Evolutionary conservation across 2,113 vertebrate species (phyloP).

Genomic region (Muntiacus reevesi): DNA sequence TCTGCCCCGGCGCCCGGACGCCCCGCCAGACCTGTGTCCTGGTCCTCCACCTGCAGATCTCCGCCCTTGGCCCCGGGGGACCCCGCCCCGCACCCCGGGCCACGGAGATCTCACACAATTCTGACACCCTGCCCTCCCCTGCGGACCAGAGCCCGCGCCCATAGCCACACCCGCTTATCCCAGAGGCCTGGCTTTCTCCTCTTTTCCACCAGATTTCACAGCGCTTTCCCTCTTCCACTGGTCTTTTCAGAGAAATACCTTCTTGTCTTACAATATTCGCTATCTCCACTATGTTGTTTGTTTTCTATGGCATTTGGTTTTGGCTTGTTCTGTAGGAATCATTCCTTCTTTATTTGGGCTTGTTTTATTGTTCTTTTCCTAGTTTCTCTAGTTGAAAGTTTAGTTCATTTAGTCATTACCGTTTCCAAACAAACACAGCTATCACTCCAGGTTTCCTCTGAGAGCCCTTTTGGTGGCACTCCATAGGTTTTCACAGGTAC

Average conservation of each 20-base stretch:
- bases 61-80: not conserved
- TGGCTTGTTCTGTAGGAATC: not conserved
- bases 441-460: not conserved
- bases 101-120: accelerated
- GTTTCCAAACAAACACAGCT: not conserved
- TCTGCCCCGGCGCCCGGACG: not conserved
- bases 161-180: accelerated
- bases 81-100: not conserved
- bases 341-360: not conserved
- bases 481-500: not conserved
- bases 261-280: accelerated
- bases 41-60: too few species aligned
- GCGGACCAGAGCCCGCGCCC: not conserved
- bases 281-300: accelerated
- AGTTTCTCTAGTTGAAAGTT: not conserved
- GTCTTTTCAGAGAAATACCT: not conserved
- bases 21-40: accelerated
- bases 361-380: not conserved
- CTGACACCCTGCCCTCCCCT: not conserved
- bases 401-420: not conserved
- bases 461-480: accelerated
- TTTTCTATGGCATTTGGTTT: accelerated
- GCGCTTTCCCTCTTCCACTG: accelerated
- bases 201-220: not conserved
- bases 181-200: not conserved